A percentile compares a stretch with the other conserved stretches of the same genome.
Evolutionary conservation across 2,888 invertebrate species (phyloP).

Genomic region (Parnassius smintheus): DNA sequence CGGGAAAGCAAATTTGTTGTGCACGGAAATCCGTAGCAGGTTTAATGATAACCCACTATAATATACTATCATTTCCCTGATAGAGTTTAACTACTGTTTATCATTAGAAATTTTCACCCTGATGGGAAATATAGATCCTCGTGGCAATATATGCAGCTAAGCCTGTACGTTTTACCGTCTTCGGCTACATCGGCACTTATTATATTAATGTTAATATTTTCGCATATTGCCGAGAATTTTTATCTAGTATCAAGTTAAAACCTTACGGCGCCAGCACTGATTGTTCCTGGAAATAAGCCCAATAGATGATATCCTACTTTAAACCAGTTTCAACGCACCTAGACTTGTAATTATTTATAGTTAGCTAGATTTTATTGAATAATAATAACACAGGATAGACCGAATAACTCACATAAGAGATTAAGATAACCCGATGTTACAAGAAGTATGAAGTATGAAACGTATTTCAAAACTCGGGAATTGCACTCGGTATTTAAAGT

Average conservation of each 20-base stretch:
- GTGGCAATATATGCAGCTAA: too few species aligned
- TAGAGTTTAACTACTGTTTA: too few species aligned
- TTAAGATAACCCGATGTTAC: constrained; percentile 4
- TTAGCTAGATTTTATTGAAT: constrained; percentile 23
- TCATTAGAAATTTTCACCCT: too few species aligned
- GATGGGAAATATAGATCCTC: too few species aligned
- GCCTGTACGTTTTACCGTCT: too few species aligned
- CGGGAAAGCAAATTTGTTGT: neutral
- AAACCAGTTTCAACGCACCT: constrained; percentile 19
- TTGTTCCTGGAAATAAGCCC: constrained; percentile 16
- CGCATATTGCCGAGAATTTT: constrained; percentile 17
- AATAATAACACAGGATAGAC: constrained; percentile 20
- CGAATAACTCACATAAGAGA: constrained; percentile 17
- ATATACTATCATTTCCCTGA: too few species aligned
- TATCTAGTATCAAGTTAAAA: constrained; percentile 24
- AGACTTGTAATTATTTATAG: constrained; percentile 12
- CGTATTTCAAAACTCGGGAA: too few species aligned
- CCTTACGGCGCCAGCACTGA: constrained; percentile 12
- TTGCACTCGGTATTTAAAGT: too few species aligned
- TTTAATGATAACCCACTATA: neutral
- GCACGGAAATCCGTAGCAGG: neutral
- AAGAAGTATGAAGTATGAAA: too few species aligned
- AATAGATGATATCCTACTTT: constrained; percentile 24
- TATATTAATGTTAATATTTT: constrained; percentile 1
- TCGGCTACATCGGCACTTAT: too few species aligned